Base-by-base conservation (phyloP, 37 sponge, comb jelly and placozoan genomes). In the Diacarnus erythraeanus region DNA sequence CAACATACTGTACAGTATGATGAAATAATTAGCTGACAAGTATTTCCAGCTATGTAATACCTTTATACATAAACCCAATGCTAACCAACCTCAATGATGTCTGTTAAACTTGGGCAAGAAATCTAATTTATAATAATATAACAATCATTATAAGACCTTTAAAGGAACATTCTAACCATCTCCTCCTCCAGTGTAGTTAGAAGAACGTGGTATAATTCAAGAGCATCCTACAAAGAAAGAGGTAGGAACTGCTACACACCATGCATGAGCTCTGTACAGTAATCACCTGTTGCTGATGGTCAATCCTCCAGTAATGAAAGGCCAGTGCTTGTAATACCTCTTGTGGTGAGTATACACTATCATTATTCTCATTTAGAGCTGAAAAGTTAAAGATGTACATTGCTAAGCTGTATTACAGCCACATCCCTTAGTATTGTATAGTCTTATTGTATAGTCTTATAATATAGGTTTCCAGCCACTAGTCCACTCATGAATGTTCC, bases 191-290 rank as follows among this genome's bases (percentile, higher is more conserved):
- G 35, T 26, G 82, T 88, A 2, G 82, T 70, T 76, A 87, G 26
- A 31, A 92, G 68, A 0, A 92, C 82, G 39, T 92, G 93, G 64
- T 87, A 92, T 30, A 92, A 64, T 67, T 92, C 93, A 61, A 84
- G 82, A 31, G 93, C 88, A 84, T 92, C 93, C 93, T 92, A 69
- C 26, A 35, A 17, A 30, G 9, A 17, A 12, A 23, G 26, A 71
- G 26, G 22, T 36, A 40, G 1, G 15, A 41, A 74, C 42, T 12
- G 2, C 1, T 4, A 23, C 20, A 25, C 20, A 15, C 29, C 34
- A 69, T 9, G 38, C 29, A 33, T 20, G 34, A 69, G 10, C 18
- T 69, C 3, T 37, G 8, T 69, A n/a, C n/a, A n/a, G 6, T 69
- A 36, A 8, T 44, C 8, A 88, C 93, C 82, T 92, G 93, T 59